Conservation (phyloP, 1,140 invertebrate genomes). For the Ostrea denselamellosa region DNA sequence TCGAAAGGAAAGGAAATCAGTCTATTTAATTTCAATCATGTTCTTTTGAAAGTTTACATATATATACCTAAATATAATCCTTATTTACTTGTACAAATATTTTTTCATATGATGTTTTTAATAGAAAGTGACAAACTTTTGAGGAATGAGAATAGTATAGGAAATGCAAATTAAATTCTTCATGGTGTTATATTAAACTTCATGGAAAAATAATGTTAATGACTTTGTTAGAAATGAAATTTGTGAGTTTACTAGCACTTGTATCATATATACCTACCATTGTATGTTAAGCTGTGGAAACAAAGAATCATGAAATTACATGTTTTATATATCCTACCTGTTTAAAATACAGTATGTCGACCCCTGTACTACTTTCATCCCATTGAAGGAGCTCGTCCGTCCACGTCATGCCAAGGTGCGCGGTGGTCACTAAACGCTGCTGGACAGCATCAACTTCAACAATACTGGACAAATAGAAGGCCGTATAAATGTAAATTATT, state of each 20-base stretch:
- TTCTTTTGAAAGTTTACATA: no score
- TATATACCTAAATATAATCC: no score
- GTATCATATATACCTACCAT: background rate
- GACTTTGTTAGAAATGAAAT: no score
- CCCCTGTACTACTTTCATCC: background rate
- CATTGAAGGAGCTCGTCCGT: conserved; percentile 34
- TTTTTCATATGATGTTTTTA: no score
- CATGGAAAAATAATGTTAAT: no score
- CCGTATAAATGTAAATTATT: background rate
- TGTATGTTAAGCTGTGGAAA: background rate
- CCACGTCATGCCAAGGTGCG: background rate
- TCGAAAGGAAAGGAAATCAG: no score
- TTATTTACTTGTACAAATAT: no score
- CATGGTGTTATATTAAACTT: no score
- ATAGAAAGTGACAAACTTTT: no score
- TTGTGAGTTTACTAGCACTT: background rate
- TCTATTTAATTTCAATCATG: no score
- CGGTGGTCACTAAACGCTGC: background rate
- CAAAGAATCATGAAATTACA: background rate
- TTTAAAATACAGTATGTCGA: background rate
- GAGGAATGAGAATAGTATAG: no score
- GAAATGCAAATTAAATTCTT: no score
- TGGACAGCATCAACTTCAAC: background rate
- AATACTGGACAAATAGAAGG: background rate
- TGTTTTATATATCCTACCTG: background rate